phyloP scores from a whole-genome alignment of 2,113 vertebrate genomes.

The Microtus pennsylvanicus region DNA sequence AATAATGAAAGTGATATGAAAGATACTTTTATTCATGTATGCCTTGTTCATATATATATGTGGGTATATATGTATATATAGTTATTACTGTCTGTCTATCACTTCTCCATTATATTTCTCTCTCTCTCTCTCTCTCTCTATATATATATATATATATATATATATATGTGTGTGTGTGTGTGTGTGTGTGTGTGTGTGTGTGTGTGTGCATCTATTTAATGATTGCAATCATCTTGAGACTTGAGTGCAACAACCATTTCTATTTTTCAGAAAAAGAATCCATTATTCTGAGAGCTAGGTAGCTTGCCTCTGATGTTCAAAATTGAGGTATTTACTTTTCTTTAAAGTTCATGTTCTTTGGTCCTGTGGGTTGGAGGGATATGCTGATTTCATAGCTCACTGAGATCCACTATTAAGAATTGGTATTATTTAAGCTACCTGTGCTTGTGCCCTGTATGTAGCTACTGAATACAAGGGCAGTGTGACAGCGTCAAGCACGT shows the following conservation, averaged over 20 bases:
- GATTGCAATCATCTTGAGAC: not conserved
- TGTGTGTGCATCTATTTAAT: not conserved
- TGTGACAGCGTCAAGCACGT: not conserved
- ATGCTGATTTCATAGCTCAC: not conserved
- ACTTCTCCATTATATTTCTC: too few relatives aligned
- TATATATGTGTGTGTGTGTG: not conserved
- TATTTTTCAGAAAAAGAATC: slow-evolving; percentile 14
- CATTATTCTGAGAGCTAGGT: not conserved
- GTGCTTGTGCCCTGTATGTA: not conserved
- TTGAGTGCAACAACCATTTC: not conserved
- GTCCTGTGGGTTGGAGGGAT: not conserved
- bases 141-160: too few relatives aligned
- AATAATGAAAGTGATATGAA: not conserved
- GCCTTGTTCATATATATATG: not conserved
- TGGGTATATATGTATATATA: too few relatives aligned
- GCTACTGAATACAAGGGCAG: not conserved
- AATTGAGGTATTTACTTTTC: not conserved
- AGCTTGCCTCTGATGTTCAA: not conserved
- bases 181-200: too few relatives aligned
- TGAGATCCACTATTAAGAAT: not conserved
- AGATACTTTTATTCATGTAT: not conserved
- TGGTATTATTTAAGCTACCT: not conserved
- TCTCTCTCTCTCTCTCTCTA: too few relatives aligned
- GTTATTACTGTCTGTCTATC: too few relatives aligned
- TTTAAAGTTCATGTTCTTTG: not conserved